These are phyloP conservation scores for Stegastes partitus DNA, from an alignment of 2,113 vertebrate genomes.

Conservation along the genomic window DNA sequence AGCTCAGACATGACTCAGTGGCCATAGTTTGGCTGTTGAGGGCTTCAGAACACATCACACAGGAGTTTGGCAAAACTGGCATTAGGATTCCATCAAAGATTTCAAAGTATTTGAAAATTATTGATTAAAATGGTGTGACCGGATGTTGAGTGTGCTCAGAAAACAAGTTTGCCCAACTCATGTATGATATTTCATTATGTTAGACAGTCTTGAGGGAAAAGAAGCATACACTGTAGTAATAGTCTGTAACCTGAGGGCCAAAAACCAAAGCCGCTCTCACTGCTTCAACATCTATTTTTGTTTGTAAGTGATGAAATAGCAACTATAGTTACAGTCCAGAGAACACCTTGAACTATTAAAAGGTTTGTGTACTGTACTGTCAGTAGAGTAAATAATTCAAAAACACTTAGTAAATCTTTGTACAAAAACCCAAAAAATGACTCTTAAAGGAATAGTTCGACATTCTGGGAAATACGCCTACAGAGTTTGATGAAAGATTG, in stretches of 20 bases:
- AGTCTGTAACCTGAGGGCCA: background rate
- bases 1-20: conserved; percentile 65
- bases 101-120: background rate
- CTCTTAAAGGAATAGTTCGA: background rate
- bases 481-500: conserved; percentile 1
- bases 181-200: conserved; percentile 42
- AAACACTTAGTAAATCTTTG: background rate
- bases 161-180: conserved; percentile 51
- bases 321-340: no score
- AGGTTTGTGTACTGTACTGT: no score
- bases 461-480: background rate
- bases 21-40: conserved; percentile 66
- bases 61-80: conserved; percentile 49
- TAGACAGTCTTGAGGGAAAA: conserved; percentile 34
- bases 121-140: background rate
- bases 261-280: background rate
- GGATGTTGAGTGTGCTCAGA: background rate
- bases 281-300: background rate
- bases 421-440: background rate
- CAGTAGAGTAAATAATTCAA: background rate
- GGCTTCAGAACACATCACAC: conserved; percentile 45
- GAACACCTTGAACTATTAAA: no score
- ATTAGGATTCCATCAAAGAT: conserved; percentile 12
- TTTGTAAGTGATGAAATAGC: background rate
- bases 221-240: background rate